Conservation (phyloP, 2,888 invertebrate genomes). For the Aelia acuminata region DNA sequence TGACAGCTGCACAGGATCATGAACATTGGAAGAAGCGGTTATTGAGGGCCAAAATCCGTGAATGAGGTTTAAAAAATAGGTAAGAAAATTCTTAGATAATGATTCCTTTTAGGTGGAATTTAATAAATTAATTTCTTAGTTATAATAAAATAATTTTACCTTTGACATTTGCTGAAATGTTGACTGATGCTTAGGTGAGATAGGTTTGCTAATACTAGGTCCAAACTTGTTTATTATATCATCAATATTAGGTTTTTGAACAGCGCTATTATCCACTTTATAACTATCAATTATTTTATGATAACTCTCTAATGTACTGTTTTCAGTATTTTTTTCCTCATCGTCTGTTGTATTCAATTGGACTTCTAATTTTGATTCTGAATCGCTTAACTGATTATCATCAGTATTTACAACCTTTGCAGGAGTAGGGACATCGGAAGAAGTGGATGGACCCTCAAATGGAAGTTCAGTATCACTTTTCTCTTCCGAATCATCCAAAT, state of each 20-base stretch:
- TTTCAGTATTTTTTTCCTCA: not conserved
- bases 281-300: conserved; percentile 55
- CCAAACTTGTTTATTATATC: conserved; percentile 55
- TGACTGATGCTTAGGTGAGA: not conserved
- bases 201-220: not conserved
- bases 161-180: not conserved
- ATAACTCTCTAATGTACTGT: conserved; percentile 57
- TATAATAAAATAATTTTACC: not conserved
- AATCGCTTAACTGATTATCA: conserved; percentile 16
- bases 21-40: too few relatives aligned
- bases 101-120: not conserved
- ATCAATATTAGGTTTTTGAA: conserved; percentile 50
- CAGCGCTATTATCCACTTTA: not conserved
- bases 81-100: not conserved
- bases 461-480: conserved; percentile 39
- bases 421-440: not conserved
- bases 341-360: not conserved
- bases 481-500: conserved; percentile 36
- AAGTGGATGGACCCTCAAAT: not conserved
- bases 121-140: not conserved
- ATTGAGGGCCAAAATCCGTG: too few relatives aligned
- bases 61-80: too few relatives aligned
- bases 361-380: not conserved
- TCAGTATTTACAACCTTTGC: not conserved
- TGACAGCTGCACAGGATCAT: too few relatives aligned